phyloP scores from a whole-genome alignment of 2,113 vertebrate genomes.

The Sylvia atricapilla region DNA sequence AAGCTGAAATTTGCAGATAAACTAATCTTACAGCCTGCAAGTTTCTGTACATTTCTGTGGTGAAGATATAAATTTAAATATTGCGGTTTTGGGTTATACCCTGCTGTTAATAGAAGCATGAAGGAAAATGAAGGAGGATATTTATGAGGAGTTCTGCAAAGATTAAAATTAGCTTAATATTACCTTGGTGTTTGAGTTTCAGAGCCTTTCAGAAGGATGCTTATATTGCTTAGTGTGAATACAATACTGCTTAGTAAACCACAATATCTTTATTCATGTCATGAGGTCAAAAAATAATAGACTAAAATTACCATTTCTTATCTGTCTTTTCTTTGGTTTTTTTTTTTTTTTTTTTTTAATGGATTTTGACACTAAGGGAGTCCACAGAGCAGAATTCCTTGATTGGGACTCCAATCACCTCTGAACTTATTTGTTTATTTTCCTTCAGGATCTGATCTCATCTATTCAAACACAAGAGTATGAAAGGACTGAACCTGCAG shows the following conservation, averaged over 20 bases:
- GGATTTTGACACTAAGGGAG: neutral
- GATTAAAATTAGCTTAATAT: neutral
- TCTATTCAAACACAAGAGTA: neutral
- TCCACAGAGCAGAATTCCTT: neutral
- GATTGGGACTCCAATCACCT: neutral
- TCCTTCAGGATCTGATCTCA: neutral
- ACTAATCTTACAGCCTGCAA: neutral
- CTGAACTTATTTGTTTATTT: neutral
- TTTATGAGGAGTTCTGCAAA: neutral
- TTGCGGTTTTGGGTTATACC: neutral
- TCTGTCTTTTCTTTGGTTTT: too few species aligned
- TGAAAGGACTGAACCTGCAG: neutral
- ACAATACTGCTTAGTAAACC: neutral
- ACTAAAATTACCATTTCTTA: neutral
- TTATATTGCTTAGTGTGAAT: neutral
- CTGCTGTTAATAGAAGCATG: neutral
- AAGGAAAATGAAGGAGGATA: neutral
- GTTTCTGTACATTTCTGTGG: rapidly evolving
- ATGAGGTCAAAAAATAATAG: neutral
- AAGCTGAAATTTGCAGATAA: neutral
- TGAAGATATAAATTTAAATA: neutral
- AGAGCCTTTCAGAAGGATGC: neutral
- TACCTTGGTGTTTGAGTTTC: neutral
- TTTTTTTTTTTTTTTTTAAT: neutral
- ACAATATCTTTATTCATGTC: neutral